Conservation (phyloP, 2,113 vertebrate genomes). For the Plecturocebus donacophilus region DNA sequence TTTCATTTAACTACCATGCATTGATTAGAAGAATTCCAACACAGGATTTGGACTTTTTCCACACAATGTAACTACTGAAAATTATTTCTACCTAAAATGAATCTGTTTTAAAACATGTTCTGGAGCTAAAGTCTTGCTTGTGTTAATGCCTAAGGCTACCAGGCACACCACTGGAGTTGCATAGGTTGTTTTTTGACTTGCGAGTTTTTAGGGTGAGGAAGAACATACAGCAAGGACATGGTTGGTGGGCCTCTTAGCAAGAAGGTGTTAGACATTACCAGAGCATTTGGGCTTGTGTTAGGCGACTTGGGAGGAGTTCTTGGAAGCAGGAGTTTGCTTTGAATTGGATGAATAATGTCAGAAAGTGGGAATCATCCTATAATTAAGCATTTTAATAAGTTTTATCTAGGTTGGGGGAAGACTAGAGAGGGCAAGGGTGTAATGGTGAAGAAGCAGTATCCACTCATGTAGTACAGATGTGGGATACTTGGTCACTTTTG, state of each 20-base stretch:
- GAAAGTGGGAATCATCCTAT: neutral
- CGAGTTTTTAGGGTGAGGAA: neutral
- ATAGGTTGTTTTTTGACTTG: neutral
- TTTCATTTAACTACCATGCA: neutral
- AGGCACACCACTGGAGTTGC: neutral
- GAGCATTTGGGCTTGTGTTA: neutral
- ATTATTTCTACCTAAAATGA: neutral
- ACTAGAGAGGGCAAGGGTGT: neutral
- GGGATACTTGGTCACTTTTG: neutral
- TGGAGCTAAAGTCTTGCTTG: neutral
- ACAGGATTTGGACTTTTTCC: neutral
- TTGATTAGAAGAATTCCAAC: neutral
- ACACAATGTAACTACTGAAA: neutral
- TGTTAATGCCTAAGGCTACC: neutral
- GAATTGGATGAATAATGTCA: neutral
- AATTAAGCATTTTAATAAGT: neutral
- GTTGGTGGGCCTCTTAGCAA: neutral
- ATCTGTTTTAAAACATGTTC: neutral
- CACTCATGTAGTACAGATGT: fast-evolving
- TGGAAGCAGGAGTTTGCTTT: neutral
- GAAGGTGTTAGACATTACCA: neutral
- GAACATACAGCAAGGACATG: neutral
- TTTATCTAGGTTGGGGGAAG: neutral
- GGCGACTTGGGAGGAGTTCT: neutral
- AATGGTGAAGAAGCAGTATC: neutral